Evolutionary conservation across 2,888 invertebrate species (phyloP).

Genomic region (Drosophila kanekoi): DNA sequence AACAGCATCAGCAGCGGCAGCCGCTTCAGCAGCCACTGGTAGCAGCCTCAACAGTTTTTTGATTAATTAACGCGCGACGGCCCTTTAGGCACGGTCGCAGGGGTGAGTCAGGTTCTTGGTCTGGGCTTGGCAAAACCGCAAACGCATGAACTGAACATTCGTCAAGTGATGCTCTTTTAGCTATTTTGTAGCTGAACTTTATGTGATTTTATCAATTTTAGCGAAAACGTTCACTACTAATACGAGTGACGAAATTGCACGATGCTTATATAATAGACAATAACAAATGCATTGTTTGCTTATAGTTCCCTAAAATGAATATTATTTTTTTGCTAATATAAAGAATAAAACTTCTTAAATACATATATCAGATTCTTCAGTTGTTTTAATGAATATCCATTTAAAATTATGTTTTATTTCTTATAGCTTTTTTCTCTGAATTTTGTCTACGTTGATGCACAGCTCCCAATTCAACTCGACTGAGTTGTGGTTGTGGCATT

Average conservation of each 20-base stretch:
- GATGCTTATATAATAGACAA: too few relatives aligned
- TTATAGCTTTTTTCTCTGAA: background rate
- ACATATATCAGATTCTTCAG: too few relatives aligned
- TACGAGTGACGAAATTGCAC: too few relatives aligned
- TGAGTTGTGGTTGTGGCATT: conserved; percentile 51
- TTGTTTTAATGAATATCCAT: background rate
- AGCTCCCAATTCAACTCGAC: conserved; percentile 6
- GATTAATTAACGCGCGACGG: conserved; percentile 73
- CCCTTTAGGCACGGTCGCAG: conserved; percentile 41
- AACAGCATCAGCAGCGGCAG: conserved; percentile 12
- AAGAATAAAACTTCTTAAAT: too few relatives aligned
- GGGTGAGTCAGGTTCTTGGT: conserved; percentile 26
- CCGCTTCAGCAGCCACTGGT: conserved; percentile 22
- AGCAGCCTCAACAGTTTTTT: conserved; percentile 59
- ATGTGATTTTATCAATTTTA: background rate
- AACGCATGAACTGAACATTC: conserved; percentile 29
- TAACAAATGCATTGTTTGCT: background rate
- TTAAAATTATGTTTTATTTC: background rate
- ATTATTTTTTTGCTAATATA: background rate
- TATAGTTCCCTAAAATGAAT: background rate
- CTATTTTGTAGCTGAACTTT: conserved; percentile 20
- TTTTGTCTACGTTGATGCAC: background rate
- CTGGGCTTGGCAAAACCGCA: conserved; percentile 42
- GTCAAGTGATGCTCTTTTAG: conserved; percentile 24
- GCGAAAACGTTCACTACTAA: too few relatives aligned